Percentiles rank a stretch among this genome's conserved stretches.
Conservation (phyloP, 64 coral and sea anemone genomes). For the Stylophora pistillata region DNA sequence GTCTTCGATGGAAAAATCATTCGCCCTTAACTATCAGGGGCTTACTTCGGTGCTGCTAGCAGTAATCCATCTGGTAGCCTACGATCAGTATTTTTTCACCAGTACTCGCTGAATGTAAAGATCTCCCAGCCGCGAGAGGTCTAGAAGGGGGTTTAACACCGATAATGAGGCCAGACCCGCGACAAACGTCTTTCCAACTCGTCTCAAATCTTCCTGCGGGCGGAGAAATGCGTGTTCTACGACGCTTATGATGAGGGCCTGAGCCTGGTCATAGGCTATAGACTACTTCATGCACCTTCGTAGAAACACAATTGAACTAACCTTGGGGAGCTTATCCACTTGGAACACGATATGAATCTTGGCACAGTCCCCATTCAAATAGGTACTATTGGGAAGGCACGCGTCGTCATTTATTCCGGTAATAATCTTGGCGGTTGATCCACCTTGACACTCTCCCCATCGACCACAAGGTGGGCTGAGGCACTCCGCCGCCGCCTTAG, state of each 20-base stretch:
- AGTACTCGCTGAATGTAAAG: no score
- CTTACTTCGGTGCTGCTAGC: no score
- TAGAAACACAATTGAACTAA: slow-evolving; percentile 18
- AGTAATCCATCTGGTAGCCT: no score
- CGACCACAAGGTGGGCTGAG: slow-evolving; percentile 73
- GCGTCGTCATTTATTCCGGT: slow-evolving; percentile 59
- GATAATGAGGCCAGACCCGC: no score
- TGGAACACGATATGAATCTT: slow-evolving; percentile 88
- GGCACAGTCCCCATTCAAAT: slow-evolving; percentile 78
- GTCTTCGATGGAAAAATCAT: not conserved
- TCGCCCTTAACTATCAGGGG: no score
- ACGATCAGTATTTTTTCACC: no score
- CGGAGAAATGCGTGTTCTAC: no score
- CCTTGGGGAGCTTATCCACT: slow-evolving; percentile 60
- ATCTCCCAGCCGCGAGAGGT: no score
- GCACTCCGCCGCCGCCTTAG: slow-evolving; percentile 52
- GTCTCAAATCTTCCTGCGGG: no score
- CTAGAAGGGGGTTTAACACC: no score
- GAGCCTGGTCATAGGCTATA: no score
- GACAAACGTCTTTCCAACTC: no score
- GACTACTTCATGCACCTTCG: not conserved
- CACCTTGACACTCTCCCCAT: slow-evolving; percentile 75
- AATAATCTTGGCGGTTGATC: slow-evolving; percentile 24
- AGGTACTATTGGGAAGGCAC: slow-evolving; percentile 81
- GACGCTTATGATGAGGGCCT: not conserved